phyloP scores from a whole-genome alignment of 2,113 vertebrate species.

The Grallaria varia region DNA sequence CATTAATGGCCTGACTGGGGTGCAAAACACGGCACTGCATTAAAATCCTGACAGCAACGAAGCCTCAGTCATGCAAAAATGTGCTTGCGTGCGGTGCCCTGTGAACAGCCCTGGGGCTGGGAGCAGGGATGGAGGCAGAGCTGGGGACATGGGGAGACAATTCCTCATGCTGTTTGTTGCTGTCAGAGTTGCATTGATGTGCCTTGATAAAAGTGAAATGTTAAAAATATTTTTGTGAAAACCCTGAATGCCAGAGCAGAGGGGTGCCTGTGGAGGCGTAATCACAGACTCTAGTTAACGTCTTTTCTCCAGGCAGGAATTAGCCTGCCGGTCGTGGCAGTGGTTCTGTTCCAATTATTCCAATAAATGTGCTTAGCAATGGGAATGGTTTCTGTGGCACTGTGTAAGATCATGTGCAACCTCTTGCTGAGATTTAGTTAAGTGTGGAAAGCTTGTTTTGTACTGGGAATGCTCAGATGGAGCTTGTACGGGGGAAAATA shows the following conservation, averaged over 20 bases:
- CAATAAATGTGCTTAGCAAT: slow-evolving; percentile 12
- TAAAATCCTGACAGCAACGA: neutral
- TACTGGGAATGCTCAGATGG: slow-evolving; percentile 45
- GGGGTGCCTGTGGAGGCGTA: neutral
- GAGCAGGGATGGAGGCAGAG: neutral
- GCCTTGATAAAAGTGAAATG: neutral
- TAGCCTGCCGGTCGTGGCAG: slow-evolving; percentile 14
- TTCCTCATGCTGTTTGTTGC: neutral
- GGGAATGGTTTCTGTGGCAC: slow-evolving; percentile 41
- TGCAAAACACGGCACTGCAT: neutral
- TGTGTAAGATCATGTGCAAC: slow-evolving; percentile 50
- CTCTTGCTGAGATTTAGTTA: slow-evolving; percentile 48
- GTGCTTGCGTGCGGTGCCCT: neutral
- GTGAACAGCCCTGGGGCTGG: neutral
- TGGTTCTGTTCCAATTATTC: slow-evolving; percentile 44
- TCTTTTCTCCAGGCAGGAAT: slow-evolving; percentile 37
- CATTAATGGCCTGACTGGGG: neutral
- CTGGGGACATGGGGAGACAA: neutral
- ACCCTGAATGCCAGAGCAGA: neutral
- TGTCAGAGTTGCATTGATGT: neutral
- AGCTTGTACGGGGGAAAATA: slow-evolving; percentile 39
- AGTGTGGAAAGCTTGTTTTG: slow-evolving; percentile 57
- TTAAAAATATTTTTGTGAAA: neutral
- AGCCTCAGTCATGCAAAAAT: neutral
- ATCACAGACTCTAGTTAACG: neutral